Evolutionary conservation across 2,113 vertebrate species (phyloP).

Genomic region (Dromas ardeola): DNA sequence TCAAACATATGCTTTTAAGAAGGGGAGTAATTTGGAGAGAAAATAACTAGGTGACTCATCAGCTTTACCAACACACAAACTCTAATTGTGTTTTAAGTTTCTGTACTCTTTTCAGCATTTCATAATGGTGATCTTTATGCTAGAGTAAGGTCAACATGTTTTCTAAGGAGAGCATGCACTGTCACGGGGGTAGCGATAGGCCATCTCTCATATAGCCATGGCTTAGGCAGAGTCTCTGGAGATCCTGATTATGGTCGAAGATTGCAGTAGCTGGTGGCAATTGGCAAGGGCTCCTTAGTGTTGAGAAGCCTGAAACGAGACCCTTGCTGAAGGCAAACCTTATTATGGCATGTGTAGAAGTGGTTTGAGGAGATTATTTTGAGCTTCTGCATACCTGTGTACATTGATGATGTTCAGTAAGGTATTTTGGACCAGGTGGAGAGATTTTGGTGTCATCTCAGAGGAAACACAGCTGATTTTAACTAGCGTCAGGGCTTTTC

Average conservation of each 20-base stretch:
- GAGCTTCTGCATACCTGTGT: not conserved
- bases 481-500: not conserved
- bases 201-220: not conserved
- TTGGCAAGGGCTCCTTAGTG: not conserved
- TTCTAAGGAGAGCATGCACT: not conserved
- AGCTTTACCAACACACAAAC: not conserved
- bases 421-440: not conserved
- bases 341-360: not conserved
- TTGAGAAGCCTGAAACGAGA: not conserved
- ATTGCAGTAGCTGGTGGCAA: not conserved
- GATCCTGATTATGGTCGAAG: not conserved
- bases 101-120: not conserved
- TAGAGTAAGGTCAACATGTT: not conserved
- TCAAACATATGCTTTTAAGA: not conserved
- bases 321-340: not conserved
- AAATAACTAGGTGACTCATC: not conserved
- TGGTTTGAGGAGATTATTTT: not conserved
- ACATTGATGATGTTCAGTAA: not conserved
- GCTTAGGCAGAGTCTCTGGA: not conserved
- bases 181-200: not conserved
- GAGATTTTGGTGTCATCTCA: not conserved
- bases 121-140: not conserved
- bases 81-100: not conserved
- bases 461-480: not conserved
- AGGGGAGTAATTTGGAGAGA: not conserved